These are phyloP conservation scores for Thymelicus sylvestris DNA, from an alignment of 2,888 invertebrate genomes.

Conservation along the genomic window DNA sequence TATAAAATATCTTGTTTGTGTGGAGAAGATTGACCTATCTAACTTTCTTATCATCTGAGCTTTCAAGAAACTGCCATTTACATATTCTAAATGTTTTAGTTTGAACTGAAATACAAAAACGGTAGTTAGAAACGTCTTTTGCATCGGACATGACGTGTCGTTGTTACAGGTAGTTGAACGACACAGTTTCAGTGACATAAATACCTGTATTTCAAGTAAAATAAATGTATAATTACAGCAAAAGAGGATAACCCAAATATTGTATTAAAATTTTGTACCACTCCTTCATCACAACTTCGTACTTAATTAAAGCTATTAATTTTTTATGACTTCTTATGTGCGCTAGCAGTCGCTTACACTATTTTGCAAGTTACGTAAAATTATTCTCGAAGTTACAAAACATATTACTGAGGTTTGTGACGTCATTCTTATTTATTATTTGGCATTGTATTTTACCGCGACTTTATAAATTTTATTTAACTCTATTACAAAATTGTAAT, in stretches of 20 bases:
- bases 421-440: neutral
- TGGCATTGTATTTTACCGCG: too few relatives aligned
- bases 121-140: neutral
- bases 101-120: neutral
- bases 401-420: neutral
- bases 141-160: neutral
- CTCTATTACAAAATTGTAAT: conserved; percentile 4
- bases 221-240: neutral
- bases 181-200: too few relatives aligned
- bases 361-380: too few relatives aligned
- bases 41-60: neutral
- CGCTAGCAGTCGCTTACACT: too few relatives aligned
- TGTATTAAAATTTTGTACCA: neutral
- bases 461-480: neutral
- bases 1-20: neutral
- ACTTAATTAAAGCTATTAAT: neutral
- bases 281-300: neutral
- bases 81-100: neutral
- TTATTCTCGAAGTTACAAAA: too few relatives aligned
- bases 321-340: too few relatives aligned
- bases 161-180: too few relatives aligned
- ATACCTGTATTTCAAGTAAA: neutral
- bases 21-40: neutral
- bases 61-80: neutral
- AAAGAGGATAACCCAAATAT: neutral